Evolutionary conservation across 2,797 vertebrate genomes (phyloP).

Genomic region (Pipistrellus pipistrellus): DNA sequence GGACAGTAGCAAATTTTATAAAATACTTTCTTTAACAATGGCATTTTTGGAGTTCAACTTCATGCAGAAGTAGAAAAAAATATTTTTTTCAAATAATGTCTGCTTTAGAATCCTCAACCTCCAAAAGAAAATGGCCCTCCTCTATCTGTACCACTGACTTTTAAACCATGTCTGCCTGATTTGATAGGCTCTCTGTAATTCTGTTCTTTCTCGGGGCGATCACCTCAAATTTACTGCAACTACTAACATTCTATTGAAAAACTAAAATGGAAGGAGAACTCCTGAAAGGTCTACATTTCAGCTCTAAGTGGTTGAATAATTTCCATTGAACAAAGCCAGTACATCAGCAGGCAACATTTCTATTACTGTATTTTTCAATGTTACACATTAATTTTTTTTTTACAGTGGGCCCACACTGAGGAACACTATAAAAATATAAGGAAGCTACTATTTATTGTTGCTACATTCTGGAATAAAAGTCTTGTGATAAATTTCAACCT

Average conservation of each 20-base stretch:
- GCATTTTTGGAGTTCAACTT: neutral
- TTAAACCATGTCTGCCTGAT: neutral
- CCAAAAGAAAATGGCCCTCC: neutral
- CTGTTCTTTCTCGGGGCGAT: neutral
- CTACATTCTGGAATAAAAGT: neutral
- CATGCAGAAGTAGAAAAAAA: too few species aligned
- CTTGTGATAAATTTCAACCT: neutral
- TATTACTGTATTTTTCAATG: neutral
- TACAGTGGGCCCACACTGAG: neutral
- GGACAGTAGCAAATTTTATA: neutral
- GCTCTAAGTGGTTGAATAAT: neutral
- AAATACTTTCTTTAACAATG: neutral
- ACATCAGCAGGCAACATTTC: neutral
- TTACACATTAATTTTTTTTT: constrained; percentile 3
- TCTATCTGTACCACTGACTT: neutral
- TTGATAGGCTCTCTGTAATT: neutral
- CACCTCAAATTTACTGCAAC: neutral
- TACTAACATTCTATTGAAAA: constrained; percentile 13
- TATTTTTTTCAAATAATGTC: neutral
- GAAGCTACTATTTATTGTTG: neutral
- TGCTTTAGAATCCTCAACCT: neutral
- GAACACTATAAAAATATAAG: neutral
- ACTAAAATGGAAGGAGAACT: neutral
- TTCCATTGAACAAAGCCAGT: neutral
- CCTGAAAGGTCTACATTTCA: neutral